These are phyloP conservation scores for Thaumetopoea pityocampa DNA, from an alignment of 1,140 invertebrate species.

Conservation along the genomic window DNA sequence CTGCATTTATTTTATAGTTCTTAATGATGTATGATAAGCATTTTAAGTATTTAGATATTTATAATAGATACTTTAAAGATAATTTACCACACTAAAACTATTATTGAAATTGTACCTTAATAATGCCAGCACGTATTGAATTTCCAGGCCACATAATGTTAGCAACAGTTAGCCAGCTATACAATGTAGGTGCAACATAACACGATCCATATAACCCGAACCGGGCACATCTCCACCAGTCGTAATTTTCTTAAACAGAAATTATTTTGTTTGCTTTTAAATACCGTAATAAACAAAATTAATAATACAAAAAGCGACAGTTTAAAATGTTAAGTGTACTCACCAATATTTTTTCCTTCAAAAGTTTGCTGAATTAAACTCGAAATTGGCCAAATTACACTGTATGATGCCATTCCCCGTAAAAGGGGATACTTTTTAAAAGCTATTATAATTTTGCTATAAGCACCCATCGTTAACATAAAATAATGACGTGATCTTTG, in stretches of 20 bases:
- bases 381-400: constrained; percentile 61
- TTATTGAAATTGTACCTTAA: constrained; percentile 54
- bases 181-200: constrained; percentile 66
- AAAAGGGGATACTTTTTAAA: constrained; percentile 60
- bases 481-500: no score
- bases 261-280: background rate
- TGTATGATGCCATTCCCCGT: constrained; percentile 62
- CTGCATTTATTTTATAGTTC: no score
- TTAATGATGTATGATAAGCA: no score
- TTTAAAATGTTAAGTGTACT: constrained; percentile 22
- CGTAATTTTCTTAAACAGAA: constrained; percentile 46
- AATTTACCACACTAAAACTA: no score
- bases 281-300: constrained; percentile 3
- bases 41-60: no score
- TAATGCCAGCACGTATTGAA: constrained; percentile 45
- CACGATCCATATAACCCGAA: constrained; percentile 66
- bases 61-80: no score
- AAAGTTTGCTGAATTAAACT: constrained; percentile 67
- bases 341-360: constrained; percentile 58
- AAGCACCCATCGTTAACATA: no score
- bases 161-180: constrained; percentile 60
- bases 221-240: constrained; percentile 59
- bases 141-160: constrained; percentile 62
- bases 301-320: constrained; percentile 2
- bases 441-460: constrained; percentile 40